Conservation (phyloP, 2,797 vertebrate genomes). For the Chaetophractus vellerosus region DNA sequence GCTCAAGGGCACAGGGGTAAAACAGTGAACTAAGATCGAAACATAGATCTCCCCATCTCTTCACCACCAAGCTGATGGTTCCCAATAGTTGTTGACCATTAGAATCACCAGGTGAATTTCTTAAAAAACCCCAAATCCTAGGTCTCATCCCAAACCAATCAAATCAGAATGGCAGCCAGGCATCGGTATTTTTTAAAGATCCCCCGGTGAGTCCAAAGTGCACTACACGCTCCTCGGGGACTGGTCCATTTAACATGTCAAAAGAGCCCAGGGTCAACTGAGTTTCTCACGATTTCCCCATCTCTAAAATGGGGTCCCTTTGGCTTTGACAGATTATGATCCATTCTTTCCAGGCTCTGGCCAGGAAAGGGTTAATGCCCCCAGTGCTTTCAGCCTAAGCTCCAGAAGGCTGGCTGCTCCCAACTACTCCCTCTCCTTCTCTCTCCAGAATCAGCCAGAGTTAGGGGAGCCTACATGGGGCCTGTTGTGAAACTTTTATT, state of each 20-base stretch:
- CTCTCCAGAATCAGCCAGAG: neutral
- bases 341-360: neutral
- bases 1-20: neutral
- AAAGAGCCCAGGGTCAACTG: neutral
- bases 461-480: neutral
- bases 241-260: neutral
- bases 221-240: neutral
- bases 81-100: neutral
- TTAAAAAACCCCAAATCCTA: neutral
- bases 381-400: neutral
- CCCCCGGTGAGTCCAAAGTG: neutral
- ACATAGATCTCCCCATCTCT: neutral
- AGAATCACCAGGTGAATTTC: neutral
- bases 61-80: neutral
- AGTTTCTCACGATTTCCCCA: neutral
- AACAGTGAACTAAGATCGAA: neutral
- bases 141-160: neutral
- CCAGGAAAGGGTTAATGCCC: neutral
- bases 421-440: neutral
- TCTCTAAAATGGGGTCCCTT: neutral
- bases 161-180: neutral
- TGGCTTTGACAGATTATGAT: neutral
- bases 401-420: neutral
- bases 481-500: conserved; percentile 8
- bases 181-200: neutral